Percentiles rank a stretch among this genome's conserved stretches.
Conservation (phyloP, 2,113 vertebrate species). For the Carettochelys insculpta region DNA sequence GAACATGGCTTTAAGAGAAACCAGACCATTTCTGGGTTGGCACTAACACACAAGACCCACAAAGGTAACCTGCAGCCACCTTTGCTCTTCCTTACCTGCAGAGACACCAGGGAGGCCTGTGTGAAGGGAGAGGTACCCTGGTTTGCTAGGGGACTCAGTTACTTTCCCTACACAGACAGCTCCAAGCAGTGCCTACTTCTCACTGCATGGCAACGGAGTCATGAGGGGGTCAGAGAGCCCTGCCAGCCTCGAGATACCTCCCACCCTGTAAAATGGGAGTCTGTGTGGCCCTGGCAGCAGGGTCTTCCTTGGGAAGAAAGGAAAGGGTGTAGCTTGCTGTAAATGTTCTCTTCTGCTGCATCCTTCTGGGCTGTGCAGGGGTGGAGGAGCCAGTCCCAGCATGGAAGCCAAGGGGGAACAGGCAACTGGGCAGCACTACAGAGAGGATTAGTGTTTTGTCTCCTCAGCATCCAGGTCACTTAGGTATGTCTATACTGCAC, state of each 20-base stretch:
- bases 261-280: no score
- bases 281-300: not conserved
- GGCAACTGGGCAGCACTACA: not conserved
- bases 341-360: not conserved
- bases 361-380: not conserved
- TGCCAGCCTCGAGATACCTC: no score
- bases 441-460: not conserved
- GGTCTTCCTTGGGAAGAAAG: not conserved
- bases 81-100: not conserved
- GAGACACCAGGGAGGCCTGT: not conserved
- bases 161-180: no score
- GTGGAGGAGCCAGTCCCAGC: no score
- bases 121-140: not conserved
- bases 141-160: no score
- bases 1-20: not conserved
- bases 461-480: not conserved
- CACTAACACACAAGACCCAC: not conserved
- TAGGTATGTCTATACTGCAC: not conserved
- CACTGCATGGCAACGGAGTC: not conserved
- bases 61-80: not conserved
- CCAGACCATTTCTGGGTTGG: not conserved
- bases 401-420: not conserved
- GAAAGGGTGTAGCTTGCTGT: not conserved
- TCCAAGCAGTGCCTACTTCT: not conserved
- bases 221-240: not conserved